Evolutionary conservation across 92 coral and sea anemone genomes (phyloP), one percentile per base, ranked within the genome.

Genomic region (Plumapathes pennacea): DNA sequence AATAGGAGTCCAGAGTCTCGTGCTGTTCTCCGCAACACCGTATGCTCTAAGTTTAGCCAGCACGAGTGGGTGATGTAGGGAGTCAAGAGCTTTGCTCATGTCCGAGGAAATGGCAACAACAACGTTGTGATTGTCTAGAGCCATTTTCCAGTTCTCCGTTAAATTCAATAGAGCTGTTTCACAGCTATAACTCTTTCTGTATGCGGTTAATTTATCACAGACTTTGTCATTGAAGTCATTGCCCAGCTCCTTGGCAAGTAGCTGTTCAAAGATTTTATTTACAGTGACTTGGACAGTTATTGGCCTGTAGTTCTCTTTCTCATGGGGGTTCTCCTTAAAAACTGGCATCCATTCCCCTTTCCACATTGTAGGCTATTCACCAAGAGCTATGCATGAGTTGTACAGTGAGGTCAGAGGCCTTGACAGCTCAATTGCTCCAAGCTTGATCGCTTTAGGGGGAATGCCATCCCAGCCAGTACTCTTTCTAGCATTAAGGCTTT

Each of bases 381-480:
- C 38, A 17, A 28, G 2, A 18, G 44, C 11, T 7, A 56, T 56
- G 26, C 47, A 56, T n/a, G 46, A 19, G 25, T 56, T 56, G 25
- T 32, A 33, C 0, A 56, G 49, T 17, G 63, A 33, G 22, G 63
- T 56, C 48, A 56, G 47, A 1, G 63, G 46, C n/a, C n/a, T n/a
- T n/a, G n/a, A n/a, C n/a, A 55, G 6, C 39, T 34, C 62, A 24
- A n/a, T 55, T 3, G 62, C 46, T 12, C 25, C 62, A 17, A 38
- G n/a, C 64, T 57, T 57, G 11, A 57, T 38, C 24, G 64, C 48
- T 38, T 10, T 57, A 6, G 49, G 46, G 33, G 64, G 64, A 4
- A 57, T 9, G 38, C 64, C 64, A 38, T 57, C 64, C 64, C 64
- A 57, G 11, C 64, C 64, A 37, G 62, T 55, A 55, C 46, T 55